Conservation (phyloP, 2,797 vertebrate genomes). For the Gorsachius magnificus region DNA sequence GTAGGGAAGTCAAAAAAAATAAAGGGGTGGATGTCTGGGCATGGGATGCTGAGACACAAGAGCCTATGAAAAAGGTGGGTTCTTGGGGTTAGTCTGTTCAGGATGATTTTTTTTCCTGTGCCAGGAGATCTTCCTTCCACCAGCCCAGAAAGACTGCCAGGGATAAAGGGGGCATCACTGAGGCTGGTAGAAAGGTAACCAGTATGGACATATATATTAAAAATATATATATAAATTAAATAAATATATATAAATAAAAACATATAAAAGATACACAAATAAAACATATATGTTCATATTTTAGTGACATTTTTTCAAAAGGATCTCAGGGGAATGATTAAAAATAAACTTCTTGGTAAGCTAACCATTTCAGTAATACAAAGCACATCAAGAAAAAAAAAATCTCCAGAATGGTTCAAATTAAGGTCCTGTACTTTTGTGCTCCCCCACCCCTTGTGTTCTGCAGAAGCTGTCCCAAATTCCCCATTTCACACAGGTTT, state of each 20-base stretch:
- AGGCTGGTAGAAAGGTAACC: background rate
- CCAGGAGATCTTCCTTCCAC: background rate
- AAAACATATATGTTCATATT: background rate
- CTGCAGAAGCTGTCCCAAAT: background rate
- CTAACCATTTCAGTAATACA: background rate
- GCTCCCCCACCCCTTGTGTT: accelerated
- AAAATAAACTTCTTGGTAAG: background rate
- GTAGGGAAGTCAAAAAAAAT: background rate
- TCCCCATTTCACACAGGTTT: background rate
- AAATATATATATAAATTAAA: too few relatives aligned
- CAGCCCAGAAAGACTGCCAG: background rate
- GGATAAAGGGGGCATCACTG: background rate
- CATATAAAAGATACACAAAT: background rate
- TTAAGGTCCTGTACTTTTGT: background rate
- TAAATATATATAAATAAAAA: background rate
- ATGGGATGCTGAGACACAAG: background rate
- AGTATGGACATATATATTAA: background rate
- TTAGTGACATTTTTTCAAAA: background rate
- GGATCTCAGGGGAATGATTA: background rate
- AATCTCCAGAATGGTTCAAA: background rate
- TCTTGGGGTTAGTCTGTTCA: background rate
- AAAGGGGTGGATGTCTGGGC: accelerated
- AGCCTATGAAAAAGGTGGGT: background rate
- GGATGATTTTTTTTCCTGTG: background rate
- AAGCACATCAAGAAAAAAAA: background rate